Base-by-base conservation (phyloP, 2,888 invertebrate species). In the Chrysolina haemoptera region DNA sequence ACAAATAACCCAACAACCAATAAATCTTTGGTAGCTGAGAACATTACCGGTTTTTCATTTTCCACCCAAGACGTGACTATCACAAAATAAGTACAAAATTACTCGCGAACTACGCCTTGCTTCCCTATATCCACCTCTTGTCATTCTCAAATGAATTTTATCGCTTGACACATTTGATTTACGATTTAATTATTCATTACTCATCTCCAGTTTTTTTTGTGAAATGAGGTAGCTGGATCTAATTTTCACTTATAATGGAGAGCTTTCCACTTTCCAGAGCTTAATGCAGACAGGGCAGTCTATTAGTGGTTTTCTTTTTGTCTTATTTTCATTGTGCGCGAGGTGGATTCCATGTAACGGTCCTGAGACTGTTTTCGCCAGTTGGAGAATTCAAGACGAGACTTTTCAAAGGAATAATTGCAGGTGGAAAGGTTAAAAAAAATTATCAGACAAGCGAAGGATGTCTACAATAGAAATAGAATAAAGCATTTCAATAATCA, bases 151-250 rank as follows among this genome's bases (percentile, higher is more conserved):
- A 62, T 48, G 71, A 66, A 53, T 68, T 75, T 74, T 74, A 68
- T 65, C 18, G 72, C 71, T 27, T 35, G 46, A 64, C 62, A 40
- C 67, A 59, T 16, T 59, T 75, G 76, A 80, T 78, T 78, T 76
- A 80, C 76, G 53, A 48, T 71, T 76, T 77, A 78, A 78, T 78
- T 78, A 79, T 78, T 74, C 77, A 78, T 76, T 63, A 70, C 71
- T 63, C 22, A 59, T 59, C 59, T 35, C 59, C 35, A 14, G 59
- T 27, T 59, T 59, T n/a, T 59, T 50, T 59, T 59, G 27, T 9
- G 22, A n/a, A 35, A 27, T 59, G 27, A 59, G 59, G 59, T 59
- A 27, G 59, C 59, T 16, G 59, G 59, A 59, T 59, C 59, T 59
- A 59, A 59, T 59, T 59, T 59, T 59, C 59, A 59, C n/a, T 59